These are phyloP conservation scores for Apamea sordens DNA, from an alignment of 2,888 invertebrate species.

Conservation along the genomic window DNA sequence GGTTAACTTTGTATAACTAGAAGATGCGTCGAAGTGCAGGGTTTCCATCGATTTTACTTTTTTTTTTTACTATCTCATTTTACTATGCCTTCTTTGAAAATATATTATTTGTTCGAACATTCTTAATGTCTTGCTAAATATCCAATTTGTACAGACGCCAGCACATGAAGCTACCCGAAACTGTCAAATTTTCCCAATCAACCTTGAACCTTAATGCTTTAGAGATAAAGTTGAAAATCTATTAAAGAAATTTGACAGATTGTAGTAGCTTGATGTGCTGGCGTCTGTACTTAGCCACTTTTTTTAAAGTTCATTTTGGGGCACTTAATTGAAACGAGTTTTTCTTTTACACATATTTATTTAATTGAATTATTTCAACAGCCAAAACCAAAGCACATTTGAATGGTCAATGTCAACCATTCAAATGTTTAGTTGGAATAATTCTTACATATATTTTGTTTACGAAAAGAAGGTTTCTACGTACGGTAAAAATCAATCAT, in stretches of 20 bases:
- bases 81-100: not conserved
- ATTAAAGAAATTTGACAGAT: no score
- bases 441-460: not conserved
- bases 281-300: no score
- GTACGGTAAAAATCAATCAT: no score
- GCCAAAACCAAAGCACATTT: no score
- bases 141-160: no score
- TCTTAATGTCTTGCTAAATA: not conserved
- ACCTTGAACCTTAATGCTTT: no score
- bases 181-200: no score
- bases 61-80: not conserved
- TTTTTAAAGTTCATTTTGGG: not conserved
- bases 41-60: not conserved
- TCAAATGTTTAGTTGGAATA: not conserved
- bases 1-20: no score
- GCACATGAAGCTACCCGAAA: no score
- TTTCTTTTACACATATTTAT: not conserved
- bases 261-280: no score
- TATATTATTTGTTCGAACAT: not conserved
- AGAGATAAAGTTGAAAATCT: no score
- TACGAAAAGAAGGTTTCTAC: not conserved
- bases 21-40: no score
- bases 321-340: not conserved
- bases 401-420: not conserved
- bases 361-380: not conserved